Base-by-base conservation (phyloP, 2,888 invertebrate genomes). In the Patella depressa region DNA sequence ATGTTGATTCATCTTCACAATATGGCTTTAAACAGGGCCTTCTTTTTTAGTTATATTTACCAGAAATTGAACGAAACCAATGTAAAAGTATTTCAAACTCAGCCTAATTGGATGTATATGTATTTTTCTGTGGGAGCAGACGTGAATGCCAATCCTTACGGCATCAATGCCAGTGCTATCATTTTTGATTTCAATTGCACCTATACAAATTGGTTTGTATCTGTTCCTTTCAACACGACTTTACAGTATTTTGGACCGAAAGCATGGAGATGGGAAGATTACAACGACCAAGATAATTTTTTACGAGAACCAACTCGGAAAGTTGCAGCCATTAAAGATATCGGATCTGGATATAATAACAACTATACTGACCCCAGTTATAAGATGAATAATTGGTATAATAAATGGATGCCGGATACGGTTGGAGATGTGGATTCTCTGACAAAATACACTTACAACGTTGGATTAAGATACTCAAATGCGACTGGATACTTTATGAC, bases 81-180 rank as follows among this genome's bases (percentile, higher is more conserved):
- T 14, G 70, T 73, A 3, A 45, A 45, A 9, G 57, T 76, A 17
- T 97, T 91, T 89, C 96, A 97, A 88, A 96, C 97, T 0, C 98
- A 98, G 92, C 98, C 98, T 0, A 98, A 98, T 77, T 97, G 98
- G 96, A 96, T 98, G 96, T 98, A 98, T 90, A 97, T 97, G 89
- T 97, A 98, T 90, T 92, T 98, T 53, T 98, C 98, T 0, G 96
- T 97, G 0, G 96, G 97, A 0, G 98, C 98, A 0, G 98, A 98
- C 90, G 96, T 98, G 0, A 96, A 98, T 0, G 94, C 98, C 0
- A 98, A 98, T 92, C 96, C 96, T 0, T 95, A 95, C 86, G 95
- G 97, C 80, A 98, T 91, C 74, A 91, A 91, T 82, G 90, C 97
- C 76, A 97, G 97, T 91, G 95, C 97, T 0, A 94, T 98, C 81